Evolutionary conservation across 2,797 vertebrate genomes (phyloP), one percentile per base, ranked within the genome.

Genomic region (Siniperca undulata): DNA sequence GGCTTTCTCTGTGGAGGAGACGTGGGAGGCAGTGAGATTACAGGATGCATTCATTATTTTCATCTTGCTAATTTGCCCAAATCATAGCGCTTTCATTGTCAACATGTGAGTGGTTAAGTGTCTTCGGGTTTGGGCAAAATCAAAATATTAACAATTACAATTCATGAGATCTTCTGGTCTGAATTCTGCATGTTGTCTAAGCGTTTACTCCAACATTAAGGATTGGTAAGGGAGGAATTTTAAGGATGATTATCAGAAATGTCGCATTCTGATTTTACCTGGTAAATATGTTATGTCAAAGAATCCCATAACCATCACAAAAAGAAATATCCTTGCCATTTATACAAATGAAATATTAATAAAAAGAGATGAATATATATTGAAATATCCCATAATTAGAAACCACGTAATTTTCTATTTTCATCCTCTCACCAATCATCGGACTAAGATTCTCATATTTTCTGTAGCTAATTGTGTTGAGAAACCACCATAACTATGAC

Each of bases 1-100:
- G 86, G 97, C 96, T 93, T 98, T 99, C 91, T 99, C 98, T 99
- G 95, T 36, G 2, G 62, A 62, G 58, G 59, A 61, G 53, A 82
- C 4, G 81, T 7, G 40, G 6, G 36, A 56, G 3, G 30, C 3
- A 1, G 42, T 36, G 55, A 62, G 48, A 24, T 55, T n/a, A 79
- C 13, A 73, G 50, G 16, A 77, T 38, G 14, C 12, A 46, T 24
- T 53, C 14, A 30, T 59, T 6, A 6, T 61, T 77, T 67, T 59
- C 24, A 19, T 71, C 9, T 53, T n/a, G 59, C 38, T 53, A 5
- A 56, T 81, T 61, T 66, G 10, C 4, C 7, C n/a, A 53, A 78
- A 56, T 74, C 22, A 8, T 3, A 22, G 27, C 24, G 27, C 38
- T 70, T 56, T 73, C 2, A 81, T 34, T 44, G 17, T 64, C 2